These are phyloP conservation scores for Nineta flava DNA, from an alignment of 2,888 invertebrate species.

Conservation along the genomic window DNA sequence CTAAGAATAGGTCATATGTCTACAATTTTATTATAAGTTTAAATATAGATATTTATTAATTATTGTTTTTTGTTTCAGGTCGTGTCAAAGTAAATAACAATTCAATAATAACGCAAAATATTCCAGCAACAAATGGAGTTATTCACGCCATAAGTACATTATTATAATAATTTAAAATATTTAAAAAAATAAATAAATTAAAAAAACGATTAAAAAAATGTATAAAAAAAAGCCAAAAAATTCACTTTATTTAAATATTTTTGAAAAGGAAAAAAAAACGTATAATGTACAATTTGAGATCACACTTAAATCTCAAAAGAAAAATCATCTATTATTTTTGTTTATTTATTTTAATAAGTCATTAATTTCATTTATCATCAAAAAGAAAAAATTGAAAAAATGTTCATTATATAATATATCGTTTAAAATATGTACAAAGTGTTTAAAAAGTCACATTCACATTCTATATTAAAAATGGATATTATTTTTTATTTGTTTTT, in stretches of 20 bases:
- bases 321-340: background rate
- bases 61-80: slow-evolving; percentile 33
- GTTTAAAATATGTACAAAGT: too few relatives aligned
- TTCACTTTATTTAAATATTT: too few relatives aligned
- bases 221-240: background rate
- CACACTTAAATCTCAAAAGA: too few relatives aligned
- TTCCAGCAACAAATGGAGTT: slow-evolving; percentile 77
- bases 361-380: background rate
- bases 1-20: too few relatives aligned
- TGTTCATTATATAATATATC: too few relatives aligned
- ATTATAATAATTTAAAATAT: slow-evolving; percentile 22
- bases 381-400: background rate
- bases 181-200: background rate
- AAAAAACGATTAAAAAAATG: background rate
- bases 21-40: too few relatives aligned
- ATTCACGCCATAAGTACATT: slow-evolving; percentile 66
- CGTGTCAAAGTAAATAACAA: slow-evolving; percentile 73
- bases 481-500: too few relatives aligned
- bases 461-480: too few relatives aligned
- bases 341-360: background rate
- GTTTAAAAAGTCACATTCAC: too few relatives aligned
- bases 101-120: slow-evolving; percentile 66
- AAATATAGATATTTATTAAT: too few relatives aligned
- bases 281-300: too few relatives aligned
- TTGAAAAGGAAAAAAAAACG: too few relatives aligned